These are phyloP conservation scores for Cataglyphis livida DNA, from an alignment of 2,888 invertebrate species.

Conservation along the genomic window DNA sequence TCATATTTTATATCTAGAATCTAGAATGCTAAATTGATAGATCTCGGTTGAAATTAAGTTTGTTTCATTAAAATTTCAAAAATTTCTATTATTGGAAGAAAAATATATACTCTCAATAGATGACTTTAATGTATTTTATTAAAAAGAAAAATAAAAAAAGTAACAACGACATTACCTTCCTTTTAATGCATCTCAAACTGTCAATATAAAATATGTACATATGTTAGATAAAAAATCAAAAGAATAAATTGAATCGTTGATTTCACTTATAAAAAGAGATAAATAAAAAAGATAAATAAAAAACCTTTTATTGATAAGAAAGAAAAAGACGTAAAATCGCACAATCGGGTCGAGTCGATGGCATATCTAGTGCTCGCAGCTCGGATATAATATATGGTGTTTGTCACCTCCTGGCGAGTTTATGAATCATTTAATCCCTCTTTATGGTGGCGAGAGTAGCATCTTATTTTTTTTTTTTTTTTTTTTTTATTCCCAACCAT, in stretches of 20 bases:
- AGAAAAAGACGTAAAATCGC: neutral
- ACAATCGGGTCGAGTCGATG: conserved; percentile 15
- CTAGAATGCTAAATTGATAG: neutral
- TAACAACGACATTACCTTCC: too few species aligned
- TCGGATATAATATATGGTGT: conserved; percentile 46
- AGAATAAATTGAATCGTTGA: conserved; percentile 19
- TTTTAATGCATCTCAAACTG: neutral
- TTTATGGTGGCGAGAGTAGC: conserved; percentile 52
- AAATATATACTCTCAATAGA: too few species aligned
- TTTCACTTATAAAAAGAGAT: neutral
- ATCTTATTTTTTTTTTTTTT: conserved; percentile 67
- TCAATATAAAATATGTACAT: neutral
- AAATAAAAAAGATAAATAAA: conserved; percentile 24
- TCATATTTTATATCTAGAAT: neutral
- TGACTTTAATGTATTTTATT: too few species aligned
- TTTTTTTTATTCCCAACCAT: conserved; percentile 58
- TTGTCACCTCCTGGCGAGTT: conserved; percentile 52
- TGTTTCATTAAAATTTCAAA: neutral
- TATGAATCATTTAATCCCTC: conserved; percentile 51
- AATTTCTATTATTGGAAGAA: neutral
- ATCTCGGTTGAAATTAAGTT: neutral
- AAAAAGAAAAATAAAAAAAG: too few species aligned
- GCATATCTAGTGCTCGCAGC: conserved; percentile 9
- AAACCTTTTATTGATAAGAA: neutral
- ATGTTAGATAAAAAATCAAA: neutral